Evolutionary conservation across 30 jellyfish, hydroid and myxozoan genomes (phyloP).

Genomic region (Catostylus mosaicus): DNA sequence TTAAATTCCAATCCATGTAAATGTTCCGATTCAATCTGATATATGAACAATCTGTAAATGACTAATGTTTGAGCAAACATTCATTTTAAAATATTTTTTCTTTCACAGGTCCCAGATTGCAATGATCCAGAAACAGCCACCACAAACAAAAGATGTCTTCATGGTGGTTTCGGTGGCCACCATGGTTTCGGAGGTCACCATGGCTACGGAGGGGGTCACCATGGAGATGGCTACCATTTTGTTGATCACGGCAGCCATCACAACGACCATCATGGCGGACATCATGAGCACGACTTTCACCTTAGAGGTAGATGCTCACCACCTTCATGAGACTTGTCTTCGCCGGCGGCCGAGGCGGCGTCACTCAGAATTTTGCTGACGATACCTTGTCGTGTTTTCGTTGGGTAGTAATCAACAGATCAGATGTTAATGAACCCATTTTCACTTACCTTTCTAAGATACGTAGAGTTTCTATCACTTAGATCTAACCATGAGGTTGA

Average conservation of each 20-base stretch:
- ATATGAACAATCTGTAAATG: no score
- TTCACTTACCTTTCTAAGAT: constrained; percentile 8
- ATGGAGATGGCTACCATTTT: constrained; percentile 93
- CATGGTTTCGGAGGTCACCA: constrained; percentile 55
- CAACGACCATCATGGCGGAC: constrained; percentile 64
- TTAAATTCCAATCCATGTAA: no score
- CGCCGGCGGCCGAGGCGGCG: constrained; percentile 36
- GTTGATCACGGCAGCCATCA: constrained; percentile 86
- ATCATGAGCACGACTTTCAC: constrained; percentile 85
- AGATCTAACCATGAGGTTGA: neutral
- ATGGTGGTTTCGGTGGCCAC: constrained; percentile 64
- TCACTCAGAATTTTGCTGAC: neutral
- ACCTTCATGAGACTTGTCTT: constrained; percentile 58
- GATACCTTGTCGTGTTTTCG: neutral
- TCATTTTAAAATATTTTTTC: no score
- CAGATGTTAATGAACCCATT: constrained; percentile 2
- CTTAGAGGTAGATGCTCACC: constrained; percentile 69
- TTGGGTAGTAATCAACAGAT: neutral
- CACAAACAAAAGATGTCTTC: constrained; percentile 72
- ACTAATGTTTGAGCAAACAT: no score
- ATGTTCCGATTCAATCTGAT: no score
- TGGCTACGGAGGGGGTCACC: constrained; percentile 60
- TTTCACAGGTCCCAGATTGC: constrained; percentile 65
- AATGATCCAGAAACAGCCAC: constrained; percentile 70
- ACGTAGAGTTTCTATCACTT: constrained; percentile 7